A percentile compares a stretch with the other conserved stretches of the same genome.
Conservation (phyloP, 53 echinoderm and acorn worm genomes). For the Glandiceps talaboti region DNA sequence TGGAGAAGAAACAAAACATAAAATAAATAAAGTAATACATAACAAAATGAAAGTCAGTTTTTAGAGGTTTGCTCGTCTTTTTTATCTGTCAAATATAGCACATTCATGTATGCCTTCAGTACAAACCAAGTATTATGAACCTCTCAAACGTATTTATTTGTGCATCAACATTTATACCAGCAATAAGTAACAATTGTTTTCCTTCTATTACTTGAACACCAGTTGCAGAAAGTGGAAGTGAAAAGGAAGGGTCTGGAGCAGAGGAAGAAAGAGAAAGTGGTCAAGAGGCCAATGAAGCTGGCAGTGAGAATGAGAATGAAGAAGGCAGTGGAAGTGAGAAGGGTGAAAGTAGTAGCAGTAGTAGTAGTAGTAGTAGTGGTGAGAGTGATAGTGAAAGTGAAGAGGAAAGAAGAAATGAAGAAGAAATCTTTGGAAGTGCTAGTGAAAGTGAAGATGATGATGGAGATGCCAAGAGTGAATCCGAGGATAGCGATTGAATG, state of each 20-base stretch:
- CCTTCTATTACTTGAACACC: no score
- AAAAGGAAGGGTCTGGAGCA: background rate
- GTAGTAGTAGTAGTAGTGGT: constrained; percentile 29
- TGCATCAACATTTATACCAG: no score
- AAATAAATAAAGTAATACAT: no score
- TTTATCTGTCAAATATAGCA: no score
- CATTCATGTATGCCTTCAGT: no score
- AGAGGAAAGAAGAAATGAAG: constrained; percentile 41
- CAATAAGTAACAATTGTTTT: no score
- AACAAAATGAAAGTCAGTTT: no score
- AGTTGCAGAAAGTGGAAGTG: constrained; percentile 12
- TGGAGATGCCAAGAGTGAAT: constrained; percentile 18
- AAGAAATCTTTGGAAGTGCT: constrained; percentile 74
- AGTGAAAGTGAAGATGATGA: constrained; percentile 24
- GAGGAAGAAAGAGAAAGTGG: constrained; percentile 37
- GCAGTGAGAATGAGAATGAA: constrained; percentile 7
- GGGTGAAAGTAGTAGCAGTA: constrained; percentile 25
- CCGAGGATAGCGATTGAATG: constrained; percentile 25
- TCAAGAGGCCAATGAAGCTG: constrained; percentile 23
- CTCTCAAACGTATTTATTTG: no score
- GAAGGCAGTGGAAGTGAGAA: constrained; percentile 24
- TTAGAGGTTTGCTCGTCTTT: no score
- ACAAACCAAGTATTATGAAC: no score
- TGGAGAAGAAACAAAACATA: no score
- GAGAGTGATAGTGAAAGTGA: constrained; percentile 36